Base-by-base conservation (phyloP, 2,888 invertebrate genomes). In the Dolichopus griseipennis region DNA sequence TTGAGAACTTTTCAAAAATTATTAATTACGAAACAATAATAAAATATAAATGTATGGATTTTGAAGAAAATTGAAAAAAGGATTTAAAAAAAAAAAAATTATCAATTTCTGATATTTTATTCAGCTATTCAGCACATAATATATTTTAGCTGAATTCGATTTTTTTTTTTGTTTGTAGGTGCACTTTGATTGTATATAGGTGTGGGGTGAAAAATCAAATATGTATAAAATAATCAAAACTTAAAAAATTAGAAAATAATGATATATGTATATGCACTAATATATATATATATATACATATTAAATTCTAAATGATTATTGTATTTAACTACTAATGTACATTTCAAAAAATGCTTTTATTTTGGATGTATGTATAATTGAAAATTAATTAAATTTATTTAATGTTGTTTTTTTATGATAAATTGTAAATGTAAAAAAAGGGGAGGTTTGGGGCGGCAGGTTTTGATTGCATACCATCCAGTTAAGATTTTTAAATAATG, bases 1-100 rank as follows among this genome's bases (percentile, higher is more conserved):
- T 52, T 52, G 52, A 52, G 52, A 52, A 52, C 52, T 52, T 52
- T 52, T 52, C 52, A 52, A 52, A 52, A 52, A 52, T 52, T 7
- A 52, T 18, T 52, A 12, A 52, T 15, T 52, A 52, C n/a, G 9
- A 52, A 15, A 52, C 9, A 52, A 43, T 15, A 43, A 52, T 52
- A 52, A 52, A 52, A 37, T 12, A 37, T n/a, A n/a, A n/a, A n/a
- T n/a, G n/a, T n/a, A n/a, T n/a, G n/a, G n/a, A n/a, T 37, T 37
- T 18, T 41, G 15, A 41, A n/a, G 15, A n/a, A 52, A 9, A 43
- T 12, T 43, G 12, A 7, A 37, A 37, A 37, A 10, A 9, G 37
- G 52, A 15, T 18, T n/a, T 12, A 52, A 15, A 52, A 52, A 18
- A 52, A 15, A 18, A 52, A 52, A 52, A 15, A 6, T 9, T 15